phyloP scores from a whole-genome alignment of 1,140 invertebrate genomes.

The Choristoneura fumiferana region DNA sequence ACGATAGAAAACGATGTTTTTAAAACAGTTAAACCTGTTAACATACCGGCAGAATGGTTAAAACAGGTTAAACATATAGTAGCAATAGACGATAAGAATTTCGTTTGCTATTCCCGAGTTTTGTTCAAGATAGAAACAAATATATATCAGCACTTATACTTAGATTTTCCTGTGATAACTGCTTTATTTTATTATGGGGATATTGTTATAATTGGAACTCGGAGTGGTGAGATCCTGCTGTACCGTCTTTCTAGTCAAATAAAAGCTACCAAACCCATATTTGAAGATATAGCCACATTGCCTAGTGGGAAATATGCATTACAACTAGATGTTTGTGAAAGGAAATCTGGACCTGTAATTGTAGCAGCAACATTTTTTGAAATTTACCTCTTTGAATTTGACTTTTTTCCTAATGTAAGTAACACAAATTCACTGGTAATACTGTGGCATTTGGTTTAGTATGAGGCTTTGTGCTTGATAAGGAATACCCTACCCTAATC shows the following conservation, averaged over 20 bases:
- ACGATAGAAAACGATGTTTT: constrained; percentile 39
- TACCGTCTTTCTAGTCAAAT: constrained; percentile 55
- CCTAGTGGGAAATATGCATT: constrained; percentile 56
- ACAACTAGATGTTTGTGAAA: constrained; percentile 65
- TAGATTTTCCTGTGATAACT: constrained; percentile 59
- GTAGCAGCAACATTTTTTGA: constrained; percentile 57
- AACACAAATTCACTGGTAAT: no score
- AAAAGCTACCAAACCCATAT: constrained; percentile 40
- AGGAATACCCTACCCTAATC: no score
- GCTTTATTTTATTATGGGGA: constrained; percentile 63
- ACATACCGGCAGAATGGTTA: constrained; percentile 56
- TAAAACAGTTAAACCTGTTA: constrained; percentile 37
- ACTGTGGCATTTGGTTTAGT: neutral
- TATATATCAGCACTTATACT: constrained; percentile 52
- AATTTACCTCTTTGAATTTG: constrained; percentile 48
- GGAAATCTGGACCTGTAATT: constrained; percentile 53
- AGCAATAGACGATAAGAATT: constrained; percentile 55
- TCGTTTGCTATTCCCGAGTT: constrained; percentile 61
- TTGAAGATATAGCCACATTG: constrained; percentile 49
- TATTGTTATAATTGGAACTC: constrained; percentile 50
- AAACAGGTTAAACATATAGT: constrained; percentile 56
- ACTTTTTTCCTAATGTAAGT: constrained; percentile 64
- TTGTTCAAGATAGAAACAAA: constrained; percentile 61
- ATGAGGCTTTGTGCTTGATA: neutral
- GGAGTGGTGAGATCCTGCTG: constrained; percentile 47